phyloP scores from a whole-genome alignment of 2,113 vertebrate genomes.

The Narcine bancroftii region DNA sequence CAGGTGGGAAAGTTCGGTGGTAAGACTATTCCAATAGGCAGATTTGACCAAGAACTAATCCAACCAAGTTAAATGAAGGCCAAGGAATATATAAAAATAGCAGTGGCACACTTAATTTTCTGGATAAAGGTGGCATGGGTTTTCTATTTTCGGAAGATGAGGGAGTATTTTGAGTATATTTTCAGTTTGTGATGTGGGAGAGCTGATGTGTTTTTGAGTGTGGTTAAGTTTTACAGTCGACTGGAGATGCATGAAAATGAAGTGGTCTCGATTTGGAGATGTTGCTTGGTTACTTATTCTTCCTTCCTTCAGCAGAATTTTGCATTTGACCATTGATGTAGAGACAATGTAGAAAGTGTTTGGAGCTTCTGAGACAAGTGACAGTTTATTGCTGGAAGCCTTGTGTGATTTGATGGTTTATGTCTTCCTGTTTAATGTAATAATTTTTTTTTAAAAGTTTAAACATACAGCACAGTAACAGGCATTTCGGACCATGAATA shows the following conservation, averaged over 20 bases:
- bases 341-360: not conserved
- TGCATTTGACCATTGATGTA: not conserved
- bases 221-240: not conserved
- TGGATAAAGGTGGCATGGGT: not conserved
- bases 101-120: not conserved
- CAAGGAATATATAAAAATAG: not conserved
- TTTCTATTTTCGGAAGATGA: not conserved
- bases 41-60: not conserved
- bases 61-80: not conserved
- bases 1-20: not conserved
- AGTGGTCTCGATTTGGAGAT: not conserved
- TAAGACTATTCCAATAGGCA: not conserved
- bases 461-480: too few relatives aligned
- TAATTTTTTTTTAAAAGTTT: too few relatives aligned
- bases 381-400: not conserved
- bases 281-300: not conserved
- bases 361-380: not conserved
- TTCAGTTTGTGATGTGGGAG: not conserved
- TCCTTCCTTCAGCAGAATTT: not conserved
- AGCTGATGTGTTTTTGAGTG: not conserved
- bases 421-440: not conserved
- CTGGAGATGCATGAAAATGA: not conserved
- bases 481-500: too few relatives aligned
- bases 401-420: not conserved
- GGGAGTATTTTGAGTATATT: not conserved